phyloP scores from a whole-genome alignment of 2,797 vertebrate species.

The Microctenopoma lineatum region DNA sequence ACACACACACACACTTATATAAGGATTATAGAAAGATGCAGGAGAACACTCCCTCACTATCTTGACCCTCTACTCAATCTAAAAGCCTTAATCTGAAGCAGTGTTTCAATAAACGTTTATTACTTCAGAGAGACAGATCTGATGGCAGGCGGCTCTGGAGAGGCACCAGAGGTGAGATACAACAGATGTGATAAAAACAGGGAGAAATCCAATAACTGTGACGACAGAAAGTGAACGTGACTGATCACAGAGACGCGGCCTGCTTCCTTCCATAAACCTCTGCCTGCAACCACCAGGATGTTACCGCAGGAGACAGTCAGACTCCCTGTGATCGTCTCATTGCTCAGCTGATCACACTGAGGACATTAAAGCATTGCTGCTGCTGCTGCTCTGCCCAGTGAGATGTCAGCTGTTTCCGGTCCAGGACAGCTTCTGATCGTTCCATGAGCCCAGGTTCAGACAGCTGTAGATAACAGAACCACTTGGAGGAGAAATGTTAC shows the following conservation, averaged over 20 bases:
- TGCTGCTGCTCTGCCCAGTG: too few relatives aligned
- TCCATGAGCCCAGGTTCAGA: too few relatives aligned
- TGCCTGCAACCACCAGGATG: background rate
- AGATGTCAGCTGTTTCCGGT: too few relatives aligned
- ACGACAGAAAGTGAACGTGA: conserved; percentile 7
- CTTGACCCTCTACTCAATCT: background rate
- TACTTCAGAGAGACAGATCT: background rate
- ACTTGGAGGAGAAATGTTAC: too few relatives aligned
- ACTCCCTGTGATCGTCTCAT: background rate
- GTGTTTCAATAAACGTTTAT: background rate
- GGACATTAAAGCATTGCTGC: background rate
- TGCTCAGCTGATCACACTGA: conserved; percentile 1
- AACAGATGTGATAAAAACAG: conserved; percentile 9
- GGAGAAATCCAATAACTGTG: background rate
- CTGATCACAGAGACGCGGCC: background rate
- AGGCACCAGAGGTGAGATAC: background rate
- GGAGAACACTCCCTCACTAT: too few relatives aligned
- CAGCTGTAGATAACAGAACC: too few relatives aligned
- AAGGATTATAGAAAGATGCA: too few relatives aligned
- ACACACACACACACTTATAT: background rate
- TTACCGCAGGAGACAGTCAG: background rate
- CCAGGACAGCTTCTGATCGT: too few relatives aligned
- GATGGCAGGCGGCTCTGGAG: conserved; percentile 1
- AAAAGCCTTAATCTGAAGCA: background rate
- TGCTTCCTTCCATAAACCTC: conserved; percentile 5